Evolutionary conservation across 2,113 vertebrate species (phyloP).

Genomic region (Pollimyrus isidori): DNA sequence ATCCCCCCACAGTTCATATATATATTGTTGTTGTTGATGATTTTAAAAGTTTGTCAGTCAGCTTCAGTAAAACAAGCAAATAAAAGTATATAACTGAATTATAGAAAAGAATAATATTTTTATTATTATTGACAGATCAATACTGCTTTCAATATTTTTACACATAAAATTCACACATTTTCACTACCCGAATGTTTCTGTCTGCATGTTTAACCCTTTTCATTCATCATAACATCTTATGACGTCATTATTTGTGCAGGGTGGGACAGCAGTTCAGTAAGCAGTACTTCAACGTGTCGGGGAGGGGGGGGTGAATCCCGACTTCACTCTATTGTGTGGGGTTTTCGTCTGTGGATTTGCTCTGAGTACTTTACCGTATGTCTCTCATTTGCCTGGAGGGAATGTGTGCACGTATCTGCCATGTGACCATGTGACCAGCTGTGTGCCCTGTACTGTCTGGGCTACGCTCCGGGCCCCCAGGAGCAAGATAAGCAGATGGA

Average conservation of each 20-base stretch:
- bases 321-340: neutral
- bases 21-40: no score
- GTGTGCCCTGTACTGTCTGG: neutral
- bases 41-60: neutral
- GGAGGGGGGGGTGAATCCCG: neutral
- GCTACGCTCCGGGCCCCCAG: neutral
- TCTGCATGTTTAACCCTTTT: neutral
- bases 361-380: neutral
- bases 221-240: neutral
- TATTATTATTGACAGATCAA: neutral
- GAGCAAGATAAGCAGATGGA: neutral
- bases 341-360: neutral
- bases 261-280: neutral
- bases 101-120: neutral
- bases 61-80: neutral
- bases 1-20: no score
- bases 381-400: neutral
- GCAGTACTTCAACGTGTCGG: neutral
- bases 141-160: neutral
- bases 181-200: neutral
- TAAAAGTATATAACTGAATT: neutral
- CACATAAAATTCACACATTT: neutral
- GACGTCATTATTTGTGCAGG: neutral
- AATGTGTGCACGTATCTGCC: neutral
- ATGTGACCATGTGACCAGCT: neutral